Percentiles rank a stretch among this genome's conserved stretches.
Conservation (phyloP, 2,113 vertebrate genomes). For the Varanus salvator region DNA sequence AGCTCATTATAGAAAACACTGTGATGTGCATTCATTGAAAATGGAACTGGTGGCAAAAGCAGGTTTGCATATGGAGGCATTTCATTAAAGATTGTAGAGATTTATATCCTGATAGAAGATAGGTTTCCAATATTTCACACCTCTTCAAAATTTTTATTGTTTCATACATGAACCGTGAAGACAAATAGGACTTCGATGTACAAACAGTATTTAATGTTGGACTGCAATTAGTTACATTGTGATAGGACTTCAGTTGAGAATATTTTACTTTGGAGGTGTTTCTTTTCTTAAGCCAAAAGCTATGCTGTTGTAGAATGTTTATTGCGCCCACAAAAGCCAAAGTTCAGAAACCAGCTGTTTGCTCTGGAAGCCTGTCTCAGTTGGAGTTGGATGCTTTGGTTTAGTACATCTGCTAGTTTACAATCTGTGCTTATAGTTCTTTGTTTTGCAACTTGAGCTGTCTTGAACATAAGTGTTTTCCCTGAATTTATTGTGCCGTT, state of each 20-base stretch:
- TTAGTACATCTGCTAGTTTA: conserved; percentile 25
- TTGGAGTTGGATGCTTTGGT: conserved; percentile 17
- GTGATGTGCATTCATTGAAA: conserved; percentile 2
- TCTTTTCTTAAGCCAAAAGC: not conserved
- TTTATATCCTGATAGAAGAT: conserved; percentile 43
- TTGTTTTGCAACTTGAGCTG: conserved; percentile 37
- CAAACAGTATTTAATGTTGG: not conserved
- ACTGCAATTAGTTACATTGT: not conserved
- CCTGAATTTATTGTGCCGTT: not conserved
- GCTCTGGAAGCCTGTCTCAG: conserved; percentile 31
- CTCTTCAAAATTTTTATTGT: conserved; percentile 35
- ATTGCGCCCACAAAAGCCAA: conserved; percentile 16
- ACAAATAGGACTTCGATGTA: conserved; percentile 63
- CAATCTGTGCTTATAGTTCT: conserved; percentile 2
- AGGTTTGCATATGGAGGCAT: conserved; percentile 29
- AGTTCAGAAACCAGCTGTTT: conserved; percentile 45
- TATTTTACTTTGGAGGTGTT: not conserved
- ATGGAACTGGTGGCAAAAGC: not conserved
- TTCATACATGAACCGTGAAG: conserved; percentile 46
- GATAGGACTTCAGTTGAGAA: not conserved
- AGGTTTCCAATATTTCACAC: conserved; percentile 37
- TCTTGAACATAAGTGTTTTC: conserved; percentile 3
- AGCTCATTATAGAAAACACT: conserved; percentile 10
- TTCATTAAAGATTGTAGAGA: not conserved
- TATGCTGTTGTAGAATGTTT: not conserved